Base-by-base conservation (phyloP, 2,113 vertebrate species). In the Coptodon bakossiorum region DNA sequence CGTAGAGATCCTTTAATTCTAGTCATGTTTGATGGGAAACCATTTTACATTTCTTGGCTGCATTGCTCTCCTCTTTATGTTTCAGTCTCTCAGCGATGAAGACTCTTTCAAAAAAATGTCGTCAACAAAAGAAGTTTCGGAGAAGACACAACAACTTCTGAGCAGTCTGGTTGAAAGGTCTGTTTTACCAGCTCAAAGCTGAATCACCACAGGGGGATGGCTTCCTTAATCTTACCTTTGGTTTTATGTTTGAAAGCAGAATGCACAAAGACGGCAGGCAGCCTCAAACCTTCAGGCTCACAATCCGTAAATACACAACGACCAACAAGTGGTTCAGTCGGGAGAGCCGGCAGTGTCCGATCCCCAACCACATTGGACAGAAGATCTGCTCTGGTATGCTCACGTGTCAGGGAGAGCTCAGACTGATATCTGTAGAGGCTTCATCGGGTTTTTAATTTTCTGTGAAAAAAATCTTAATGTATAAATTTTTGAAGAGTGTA, bases 1-100 rank as follows among this genome's bases (percentile, higher is more conserved):
- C 0, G 9, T 17, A 19, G 13, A 81, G 17, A 36, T 80, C 12
- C 19, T 80, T 80, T 54, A 14, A 80, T 80, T 80, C 7, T 56
- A 14, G 14, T 38, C 9, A 22, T 38, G n/a, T 86, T 50, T 82
- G 22, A 19, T 52, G n/a, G 24, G 9, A 52, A 63, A 50, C 2
- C 1, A 11, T 10, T 36, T 45, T 50, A 11, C 19, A 80, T 66
- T 56, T 81, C 14, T 14, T 34, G 24, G 5, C 27, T 48, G 11
- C 40, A 76, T 63, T 27, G 19, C 57, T 34, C 7, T 88, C 50
- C 16, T 34, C 13, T 87, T 56, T 61, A 24, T 78, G 66, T 89
- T 92, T 83, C 91, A 99, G 98, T 98, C 98, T 66, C 96, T 98
- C 66, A 98, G 98, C 85, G 97, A 98, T 89, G 98, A 99, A 96